These are phyloP conservation scores for Sebastes paucispinis DNA, from an alignment of 2,797 vertebrate species.

Conservation along the genomic window DNA sequence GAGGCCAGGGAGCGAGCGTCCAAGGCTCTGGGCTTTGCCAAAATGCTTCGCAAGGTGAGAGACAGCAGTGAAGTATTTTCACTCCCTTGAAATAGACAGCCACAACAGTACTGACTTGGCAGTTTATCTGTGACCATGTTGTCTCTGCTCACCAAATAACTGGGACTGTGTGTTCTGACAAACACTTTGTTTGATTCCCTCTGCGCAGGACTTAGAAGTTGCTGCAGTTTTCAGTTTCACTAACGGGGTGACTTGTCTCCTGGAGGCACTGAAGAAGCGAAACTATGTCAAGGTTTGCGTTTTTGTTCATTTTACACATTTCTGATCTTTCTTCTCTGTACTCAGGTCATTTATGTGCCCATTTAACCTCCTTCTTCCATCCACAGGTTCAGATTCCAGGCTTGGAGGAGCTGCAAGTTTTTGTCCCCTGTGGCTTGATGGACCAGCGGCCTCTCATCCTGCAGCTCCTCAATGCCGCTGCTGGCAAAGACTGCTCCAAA, in stretches of 20 bases:
- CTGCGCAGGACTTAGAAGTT: slow-evolving; percentile 92
- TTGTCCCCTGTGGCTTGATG: slow-evolving; percentile 86
- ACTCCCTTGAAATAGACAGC: slow-evolving; percentile 22
- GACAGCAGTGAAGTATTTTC: neutral
- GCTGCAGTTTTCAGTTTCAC: slow-evolving; percentile 93
- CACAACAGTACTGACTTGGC: slow-evolving; percentile 20
- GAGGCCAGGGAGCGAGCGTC: slow-evolving; percentile 97
- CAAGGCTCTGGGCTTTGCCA: slow-evolving; percentile 97
- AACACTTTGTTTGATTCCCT: slow-evolving; percentile 28
- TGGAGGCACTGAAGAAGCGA: slow-evolving; percentile 87
- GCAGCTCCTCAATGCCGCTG: slow-evolving; percentile 94
- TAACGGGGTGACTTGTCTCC: slow-evolving; percentile 86
- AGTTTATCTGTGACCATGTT: slow-evolving; percentile 39
- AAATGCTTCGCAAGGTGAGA: slow-evolving; percentile 97
- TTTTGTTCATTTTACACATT: neutral
- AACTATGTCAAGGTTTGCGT: slow-evolving; percentile 87
- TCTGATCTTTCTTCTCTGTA: neutral
- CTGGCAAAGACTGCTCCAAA: slow-evolving; percentile 96
- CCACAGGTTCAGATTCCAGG: slow-evolving; percentile 91
- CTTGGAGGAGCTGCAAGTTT: slow-evolving; percentile 92
- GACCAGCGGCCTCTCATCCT: slow-evolving; percentile 88
- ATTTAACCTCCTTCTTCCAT: neutral
- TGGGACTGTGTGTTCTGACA: slow-evolving; percentile 40
- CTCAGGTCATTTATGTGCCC: neutral
- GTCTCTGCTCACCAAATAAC: slow-evolving; percentile 22